Evolutionary conservation across 2,797 vertebrate species (phyloP).

Genomic region (Acanthis flammea): DNA sequence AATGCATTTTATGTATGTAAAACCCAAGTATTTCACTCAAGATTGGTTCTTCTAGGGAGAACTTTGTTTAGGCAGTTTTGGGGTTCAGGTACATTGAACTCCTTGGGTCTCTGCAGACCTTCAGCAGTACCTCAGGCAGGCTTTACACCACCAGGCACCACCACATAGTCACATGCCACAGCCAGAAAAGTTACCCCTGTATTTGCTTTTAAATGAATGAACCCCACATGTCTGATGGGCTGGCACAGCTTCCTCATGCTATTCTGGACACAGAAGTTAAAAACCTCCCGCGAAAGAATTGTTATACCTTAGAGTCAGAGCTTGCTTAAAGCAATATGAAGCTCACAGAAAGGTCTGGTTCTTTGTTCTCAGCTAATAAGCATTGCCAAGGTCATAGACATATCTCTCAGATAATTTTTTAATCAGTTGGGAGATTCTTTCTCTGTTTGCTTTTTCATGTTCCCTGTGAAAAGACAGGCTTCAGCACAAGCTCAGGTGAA

Average conservation of each 20-base stretch:
- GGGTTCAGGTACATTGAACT: background rate
- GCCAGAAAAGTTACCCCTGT: background rate
- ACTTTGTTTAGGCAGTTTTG: background rate
- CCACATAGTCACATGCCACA: background rate
- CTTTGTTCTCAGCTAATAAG: background rate
- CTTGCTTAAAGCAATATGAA: background rate
- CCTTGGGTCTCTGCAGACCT: background rate
- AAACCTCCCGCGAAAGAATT: background rate
- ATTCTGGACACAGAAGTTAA: background rate
- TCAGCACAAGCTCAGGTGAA: background rate
- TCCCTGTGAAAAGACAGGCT: background rate
- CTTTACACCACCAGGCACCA: background rate
- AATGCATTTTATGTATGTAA: background rate
- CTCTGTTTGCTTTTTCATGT: background rate
- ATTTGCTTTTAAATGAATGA: background rate
- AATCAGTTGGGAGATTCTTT: background rate
- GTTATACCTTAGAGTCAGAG: background rate
- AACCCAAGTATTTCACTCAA: rapidly evolving
- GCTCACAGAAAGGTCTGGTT: background rate
- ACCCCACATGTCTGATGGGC: background rate
- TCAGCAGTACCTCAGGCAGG: background rate
- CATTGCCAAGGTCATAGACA: background rate
- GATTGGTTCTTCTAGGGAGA: background rate
- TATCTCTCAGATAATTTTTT: background rate
- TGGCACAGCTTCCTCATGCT: background rate